phyloP scores from a whole-genome alignment of 2,113 vertebrate species.

The Xerus inauris region DNA sequence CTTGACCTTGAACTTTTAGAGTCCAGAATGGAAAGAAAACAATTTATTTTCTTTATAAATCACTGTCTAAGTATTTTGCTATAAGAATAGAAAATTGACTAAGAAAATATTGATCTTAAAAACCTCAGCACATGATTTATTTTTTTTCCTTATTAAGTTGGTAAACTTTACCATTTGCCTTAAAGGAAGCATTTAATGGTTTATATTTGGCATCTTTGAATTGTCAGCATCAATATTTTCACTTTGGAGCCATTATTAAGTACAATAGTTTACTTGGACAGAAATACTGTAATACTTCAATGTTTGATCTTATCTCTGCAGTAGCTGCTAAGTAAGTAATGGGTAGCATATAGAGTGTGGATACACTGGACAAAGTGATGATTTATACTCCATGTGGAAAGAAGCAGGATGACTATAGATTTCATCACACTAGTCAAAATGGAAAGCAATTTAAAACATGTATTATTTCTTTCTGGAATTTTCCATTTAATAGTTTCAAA shows the following conservation, averaged over 20 bases:
- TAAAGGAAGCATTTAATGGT: background rate
- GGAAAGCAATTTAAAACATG: background rate
- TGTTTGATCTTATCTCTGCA: background rate
- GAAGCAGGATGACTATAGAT: background rate
- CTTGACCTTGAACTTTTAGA: background rate
- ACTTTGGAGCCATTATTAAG: background rate
- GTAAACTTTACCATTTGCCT: background rate
- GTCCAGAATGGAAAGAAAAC: background rate
- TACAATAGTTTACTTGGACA: background rate
- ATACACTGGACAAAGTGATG: background rate
- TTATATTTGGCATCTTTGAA: background rate
- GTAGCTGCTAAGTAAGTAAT: background rate
- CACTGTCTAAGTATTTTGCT: background rate
- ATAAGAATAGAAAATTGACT: background rate
- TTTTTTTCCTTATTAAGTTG: background rate
- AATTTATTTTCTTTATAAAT: background rate
- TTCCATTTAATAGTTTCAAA: background rate
- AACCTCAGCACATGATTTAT: background rate
- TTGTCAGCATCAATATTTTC: background rate
- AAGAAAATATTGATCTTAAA: background rate
- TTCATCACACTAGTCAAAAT: background rate
- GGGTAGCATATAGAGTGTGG: background rate
- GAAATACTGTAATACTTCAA: background rate
- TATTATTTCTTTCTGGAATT: background rate
- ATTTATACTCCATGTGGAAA: rapidly evolving